Base-by-base conservation (phyloP, 2,113 vertebrate species). In the Malurus elegans region DNA sequence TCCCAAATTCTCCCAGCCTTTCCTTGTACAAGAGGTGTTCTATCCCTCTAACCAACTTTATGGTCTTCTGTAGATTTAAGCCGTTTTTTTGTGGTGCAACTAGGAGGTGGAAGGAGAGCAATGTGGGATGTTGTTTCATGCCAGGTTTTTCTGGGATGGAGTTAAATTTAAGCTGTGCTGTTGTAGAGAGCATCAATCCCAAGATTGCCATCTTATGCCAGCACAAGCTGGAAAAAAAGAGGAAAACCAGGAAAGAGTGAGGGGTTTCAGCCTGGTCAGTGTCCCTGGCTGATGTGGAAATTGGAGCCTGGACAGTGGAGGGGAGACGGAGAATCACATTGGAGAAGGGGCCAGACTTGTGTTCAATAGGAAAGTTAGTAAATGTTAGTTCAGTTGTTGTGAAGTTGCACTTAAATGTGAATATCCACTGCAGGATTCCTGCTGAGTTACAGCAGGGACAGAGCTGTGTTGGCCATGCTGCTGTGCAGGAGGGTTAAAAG, bases 311-410 rank as follows among this genome's bases (percentile, higher is more conserved):
- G 42, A 51, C 21, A 10, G 32, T 12, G 25, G 14, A 40, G 25
- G 10, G 31, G 17, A 45, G 24, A 23, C 10, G 9, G 23, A 42
- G 60, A 83, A 15, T 51, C 12, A 0, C 7, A 0, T 0, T 1
- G 0, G 28, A 32, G 66, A 36, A 64, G 14, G 9, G 19, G 25
- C 6, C 18, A 50, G 21, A 1, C 31, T n/a, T 24, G 18, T 15
- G 9, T 32, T 40, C 14, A 11, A 4, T 6, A 19, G 45, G 8
- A 25, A 14, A 21, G 2, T 53, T 18, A 17, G 31, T 28, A 17
- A 32, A 0, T 5, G 6, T 32, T 29, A 23, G 26, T 40, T 80
- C 11, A 12, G 3, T 2, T 73, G 36, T 28, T 61, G 31, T 40
- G 51, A 66, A 45, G 9, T 12, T 78, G 31, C 61, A 24, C 36